A percentile compares a stretch with the other conserved stretches of the same genome.
These are phyloP conservation scores for Thamnophis elegans DNA, from an alignment of 2,797 vertebrate genomes.

Conservation along the genomic window DNA sequence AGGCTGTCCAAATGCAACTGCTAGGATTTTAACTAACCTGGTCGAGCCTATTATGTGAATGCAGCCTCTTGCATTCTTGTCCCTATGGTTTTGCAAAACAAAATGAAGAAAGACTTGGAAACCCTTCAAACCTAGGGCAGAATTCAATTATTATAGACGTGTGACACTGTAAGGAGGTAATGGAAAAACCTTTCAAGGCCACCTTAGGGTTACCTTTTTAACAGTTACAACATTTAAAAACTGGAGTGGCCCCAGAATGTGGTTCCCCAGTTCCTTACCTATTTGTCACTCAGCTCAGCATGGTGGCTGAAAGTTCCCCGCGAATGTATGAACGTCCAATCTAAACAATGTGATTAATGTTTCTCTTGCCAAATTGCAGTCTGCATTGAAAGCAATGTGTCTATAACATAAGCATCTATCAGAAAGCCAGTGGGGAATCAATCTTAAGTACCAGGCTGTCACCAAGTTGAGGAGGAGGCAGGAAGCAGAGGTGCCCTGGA, in stretches of 20 bases:
- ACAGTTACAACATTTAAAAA: background rate
- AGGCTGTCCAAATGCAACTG: background rate
- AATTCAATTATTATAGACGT: background rate
- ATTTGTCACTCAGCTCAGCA: slow-evolving; percentile 2
- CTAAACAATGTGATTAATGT: background rate
- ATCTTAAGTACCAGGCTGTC: background rate
- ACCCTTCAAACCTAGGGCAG: background rate
- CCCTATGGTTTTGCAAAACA: background rate
- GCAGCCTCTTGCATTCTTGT: background rate
- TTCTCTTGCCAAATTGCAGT: background rate
- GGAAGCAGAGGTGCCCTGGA: background rate
- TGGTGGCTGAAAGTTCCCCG: background rate
- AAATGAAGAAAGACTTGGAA: background rate
- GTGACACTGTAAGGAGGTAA: background rate
- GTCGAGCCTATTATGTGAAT: background rate
- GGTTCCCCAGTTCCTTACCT: background rate
- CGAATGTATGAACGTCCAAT: background rate
- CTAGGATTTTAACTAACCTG: background rate
- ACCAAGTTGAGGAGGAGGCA: background rate
- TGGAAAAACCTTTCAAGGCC: background rate
- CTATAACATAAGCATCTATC: background rate
- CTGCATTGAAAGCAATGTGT: background rate
- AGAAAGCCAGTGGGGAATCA: background rate
- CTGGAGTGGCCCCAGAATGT: background rate
- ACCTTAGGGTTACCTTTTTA: background rate